Conservation (phyloP, 1,140 invertebrate species). For the Brachionus plicatilis region DNA sequence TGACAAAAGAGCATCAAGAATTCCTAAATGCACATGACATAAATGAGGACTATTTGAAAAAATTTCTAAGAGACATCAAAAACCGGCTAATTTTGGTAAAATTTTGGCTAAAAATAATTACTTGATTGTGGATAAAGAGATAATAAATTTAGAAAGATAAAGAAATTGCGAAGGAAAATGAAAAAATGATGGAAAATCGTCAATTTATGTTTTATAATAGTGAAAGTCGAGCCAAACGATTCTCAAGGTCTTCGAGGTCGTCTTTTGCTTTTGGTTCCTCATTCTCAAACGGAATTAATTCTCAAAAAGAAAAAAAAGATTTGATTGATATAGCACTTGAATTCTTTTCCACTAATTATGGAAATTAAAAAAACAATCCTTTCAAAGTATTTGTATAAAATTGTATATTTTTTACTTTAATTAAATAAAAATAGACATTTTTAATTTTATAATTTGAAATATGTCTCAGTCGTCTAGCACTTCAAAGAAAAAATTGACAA, state of each 20-base stretch:
- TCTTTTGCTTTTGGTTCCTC: not conserved
- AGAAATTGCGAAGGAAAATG: not conserved
- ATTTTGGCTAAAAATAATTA: not conserved
- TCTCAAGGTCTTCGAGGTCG: not conserved
- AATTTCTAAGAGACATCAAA: not conserved
- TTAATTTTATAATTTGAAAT: no score
- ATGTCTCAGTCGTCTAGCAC: no score
- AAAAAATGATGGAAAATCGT: constrained; percentile 27
- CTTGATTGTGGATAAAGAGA: not conserved
- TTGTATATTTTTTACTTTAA: no score
- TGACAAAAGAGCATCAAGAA: not conserved
- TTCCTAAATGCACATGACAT: not conserved
- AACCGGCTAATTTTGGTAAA: not conserved
- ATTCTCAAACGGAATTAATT: not conserved
- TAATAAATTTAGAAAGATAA: not conserved
- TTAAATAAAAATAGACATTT: no score
- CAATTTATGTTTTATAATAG: constrained; percentile 13
- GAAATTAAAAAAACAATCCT: not conserved
- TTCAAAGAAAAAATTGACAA: no score
- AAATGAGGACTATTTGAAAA: constrained; percentile 9
- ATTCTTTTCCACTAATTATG: not conserved
- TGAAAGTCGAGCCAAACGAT: not conserved
- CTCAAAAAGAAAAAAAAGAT: not conserved
- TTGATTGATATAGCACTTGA: not conserved
- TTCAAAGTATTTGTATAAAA: no score